Conservation (phyloP, 2,113 vertebrate species). For the Notothenia rossii region DNA sequence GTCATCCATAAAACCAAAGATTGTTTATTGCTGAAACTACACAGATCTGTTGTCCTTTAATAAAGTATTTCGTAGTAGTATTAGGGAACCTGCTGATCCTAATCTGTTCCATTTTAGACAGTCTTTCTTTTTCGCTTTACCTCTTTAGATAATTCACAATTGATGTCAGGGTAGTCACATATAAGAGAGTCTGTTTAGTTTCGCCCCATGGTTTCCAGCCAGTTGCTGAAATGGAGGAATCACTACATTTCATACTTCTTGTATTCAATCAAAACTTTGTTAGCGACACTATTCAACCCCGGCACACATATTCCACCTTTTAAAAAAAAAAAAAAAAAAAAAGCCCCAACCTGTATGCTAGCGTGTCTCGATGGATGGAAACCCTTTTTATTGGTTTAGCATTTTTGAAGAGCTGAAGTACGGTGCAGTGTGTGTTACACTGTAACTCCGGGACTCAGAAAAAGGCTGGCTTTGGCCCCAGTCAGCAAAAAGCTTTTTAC, state of each 20-base stretch:
- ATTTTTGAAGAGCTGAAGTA: slow-evolving; percentile 74
- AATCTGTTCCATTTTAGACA: slow-evolving; percentile 41
- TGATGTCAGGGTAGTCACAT: slow-evolving; percentile 37
- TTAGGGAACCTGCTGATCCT: slow-evolving; percentile 9
- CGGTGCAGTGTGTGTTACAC: slow-evolving; percentile 78
- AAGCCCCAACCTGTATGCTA: slow-evolving; percentile 38
- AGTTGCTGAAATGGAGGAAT: slow-evolving; percentile 53
- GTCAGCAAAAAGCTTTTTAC: slow-evolving; percentile 84
- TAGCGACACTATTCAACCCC: slow-evolving; percentile 66
- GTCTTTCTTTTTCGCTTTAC: slow-evolving; percentile 15
- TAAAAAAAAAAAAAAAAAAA: too few relatives aligned
- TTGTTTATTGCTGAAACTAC: not conserved
- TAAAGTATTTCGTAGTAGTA: not conserved
- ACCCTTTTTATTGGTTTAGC: slow-evolving; percentile 78
- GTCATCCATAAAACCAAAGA: not conserved
- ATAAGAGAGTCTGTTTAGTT: slow-evolving; percentile 46
- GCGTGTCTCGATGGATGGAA: slow-evolving; percentile 73
- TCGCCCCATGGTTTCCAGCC: slow-evolving; percentile 36
- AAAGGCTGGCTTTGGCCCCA: slow-evolving; percentile 85
- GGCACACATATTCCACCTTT: slow-evolving; percentile 28
- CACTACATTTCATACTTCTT: slow-evolving; percentile 52
- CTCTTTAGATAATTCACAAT: slow-evolving; percentile 31
- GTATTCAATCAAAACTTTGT: slow-evolving; percentile 75
- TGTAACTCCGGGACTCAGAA: slow-evolving; percentile 67
- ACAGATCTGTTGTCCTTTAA: not conserved